Base-by-base conservation (phyloP, 2,797 vertebrate genomes). In the Masticophis lateralis region DNA sequence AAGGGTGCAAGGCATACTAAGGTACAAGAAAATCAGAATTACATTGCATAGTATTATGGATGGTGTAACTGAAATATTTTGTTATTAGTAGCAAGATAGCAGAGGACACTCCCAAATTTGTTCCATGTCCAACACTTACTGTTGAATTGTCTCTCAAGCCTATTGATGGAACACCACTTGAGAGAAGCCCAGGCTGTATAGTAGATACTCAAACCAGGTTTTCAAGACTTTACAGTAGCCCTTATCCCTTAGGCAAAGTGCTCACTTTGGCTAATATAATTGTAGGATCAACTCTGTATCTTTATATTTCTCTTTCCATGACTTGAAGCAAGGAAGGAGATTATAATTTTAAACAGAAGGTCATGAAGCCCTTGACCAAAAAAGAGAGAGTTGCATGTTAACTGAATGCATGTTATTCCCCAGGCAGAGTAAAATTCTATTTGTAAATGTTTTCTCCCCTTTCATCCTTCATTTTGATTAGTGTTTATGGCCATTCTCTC, bases 401-500 rank as follows among this genome's bases (percentile, higher is more conserved):
- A 8, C 5, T 3, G 18, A 1, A 20, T 4, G 6, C 25, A 90
- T 27, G 25, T 28, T 79, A 88, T 88, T 61, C 63, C 47, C 28
- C 2, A 60, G 86, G 47, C 16, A 66, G 7, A 83, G 25, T 53
- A 53, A 89, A 87, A 47, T 59, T 86, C 88, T 90, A 32, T 87
- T 93, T 93, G 61, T 69, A 59, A 91, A 74, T 88, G 37, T 69
- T 91, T 91, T 32, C 47, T 86, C 16, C n/a, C 86, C 59, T 55
- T 86, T 56, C 27, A 28, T 53, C 53, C 61, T 55, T 51, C 61
- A 28, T 22, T 89, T 69, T 90, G 87, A 55, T 74, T 37, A 60
- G 28, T 91, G 91, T 51, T 94, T 74, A 1, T 63, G 55, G 55
- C 61, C 74, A 28, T 55, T 37, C 32, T 83, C 16, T 57, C 66